phyloP scores from a whole-genome alignment of 2,888 invertebrate species.

The Macaria notata region DNA sequence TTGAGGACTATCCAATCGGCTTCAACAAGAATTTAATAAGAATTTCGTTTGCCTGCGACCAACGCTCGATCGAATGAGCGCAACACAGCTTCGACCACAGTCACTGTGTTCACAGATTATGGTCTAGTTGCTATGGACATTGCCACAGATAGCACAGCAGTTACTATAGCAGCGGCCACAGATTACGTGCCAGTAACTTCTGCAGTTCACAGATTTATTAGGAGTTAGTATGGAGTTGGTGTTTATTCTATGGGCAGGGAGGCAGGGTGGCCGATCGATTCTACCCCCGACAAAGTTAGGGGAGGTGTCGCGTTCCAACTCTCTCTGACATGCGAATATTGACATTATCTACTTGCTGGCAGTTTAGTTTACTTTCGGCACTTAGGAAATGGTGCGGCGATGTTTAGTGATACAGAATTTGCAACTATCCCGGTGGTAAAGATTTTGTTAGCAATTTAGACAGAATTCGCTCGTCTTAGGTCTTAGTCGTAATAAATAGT shows the following conservation, averaged over 20 bases:
- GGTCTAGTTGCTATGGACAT: too few relatives aligned
- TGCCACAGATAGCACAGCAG: too few relatives aligned
- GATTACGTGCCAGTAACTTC: too few relatives aligned
- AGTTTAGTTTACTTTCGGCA: neutral
- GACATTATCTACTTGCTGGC: neutral
- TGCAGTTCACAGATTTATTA: too few relatives aligned
- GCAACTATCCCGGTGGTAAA: too few relatives aligned
- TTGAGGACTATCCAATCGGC: too few relatives aligned
- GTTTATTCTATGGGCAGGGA: neutral
- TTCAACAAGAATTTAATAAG: too few relatives aligned
- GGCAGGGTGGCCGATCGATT: slow-evolving; percentile 9
- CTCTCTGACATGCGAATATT: slow-evolving; percentile 3
- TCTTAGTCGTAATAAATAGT: too few relatives aligned
- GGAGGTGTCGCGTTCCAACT: slow-evolving; percentile 7
- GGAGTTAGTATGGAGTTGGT: neutral
- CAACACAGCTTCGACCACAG: neutral
- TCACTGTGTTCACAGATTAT: neutral
- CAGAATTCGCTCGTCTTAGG: too few relatives aligned
- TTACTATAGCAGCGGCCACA: too few relatives aligned
- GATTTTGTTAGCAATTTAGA: too few relatives aligned
- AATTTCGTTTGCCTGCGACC: too few relatives aligned
- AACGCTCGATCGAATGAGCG: neutral
- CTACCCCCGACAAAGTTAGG: slow-evolving; percentile 1
- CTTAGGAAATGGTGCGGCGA: neutral
- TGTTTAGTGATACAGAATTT: neutral